Evolutionary conservation across 2,797 vertebrate species (phyloP).

Genomic region (Propithecus perrieri): DNA sequence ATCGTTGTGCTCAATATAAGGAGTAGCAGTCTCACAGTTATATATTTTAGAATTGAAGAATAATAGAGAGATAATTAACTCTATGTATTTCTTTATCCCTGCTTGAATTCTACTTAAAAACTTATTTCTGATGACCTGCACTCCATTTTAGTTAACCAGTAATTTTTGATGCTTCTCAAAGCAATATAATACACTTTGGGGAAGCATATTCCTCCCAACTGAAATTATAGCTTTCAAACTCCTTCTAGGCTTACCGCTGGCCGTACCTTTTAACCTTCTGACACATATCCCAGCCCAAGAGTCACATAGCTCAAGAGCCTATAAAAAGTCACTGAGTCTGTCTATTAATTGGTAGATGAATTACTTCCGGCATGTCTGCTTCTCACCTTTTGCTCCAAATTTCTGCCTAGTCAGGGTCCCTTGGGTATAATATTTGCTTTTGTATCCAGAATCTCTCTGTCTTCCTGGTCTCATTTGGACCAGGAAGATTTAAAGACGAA

Average conservation of each 20-base stretch:
- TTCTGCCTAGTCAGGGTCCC: background rate
- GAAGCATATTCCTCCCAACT: background rate
- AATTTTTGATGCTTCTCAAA: conserved; percentile 29
- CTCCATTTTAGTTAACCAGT: background rate
- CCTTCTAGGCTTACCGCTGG: background rate
- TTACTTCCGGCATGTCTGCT: background rate
- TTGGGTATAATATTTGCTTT: background rate
- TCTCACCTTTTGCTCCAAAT: background rate
- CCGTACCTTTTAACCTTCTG: background rate
- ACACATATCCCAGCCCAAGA: background rate
- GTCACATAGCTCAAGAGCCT: background rate
- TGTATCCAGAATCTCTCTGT: background rate
- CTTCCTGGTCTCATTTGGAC: background rate
- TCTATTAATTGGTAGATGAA: background rate
- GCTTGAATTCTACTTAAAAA: background rate
- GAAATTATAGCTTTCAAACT: background rate
- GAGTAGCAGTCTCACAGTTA: background rate
- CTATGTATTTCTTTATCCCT: background rate
- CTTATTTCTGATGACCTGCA: background rate
- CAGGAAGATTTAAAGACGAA: background rate
- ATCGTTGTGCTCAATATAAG: background rate
- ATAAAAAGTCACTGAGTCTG: background rate
- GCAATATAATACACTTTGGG: background rate
- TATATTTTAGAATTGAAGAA: background rate
- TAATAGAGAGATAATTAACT: background rate